A percentile compares a stretch with the other conserved stretches of the same genome.
phyloP scores from a whole-genome alignment of 2,888 invertebrate species.

The Drosophila ezoana region DNA sequence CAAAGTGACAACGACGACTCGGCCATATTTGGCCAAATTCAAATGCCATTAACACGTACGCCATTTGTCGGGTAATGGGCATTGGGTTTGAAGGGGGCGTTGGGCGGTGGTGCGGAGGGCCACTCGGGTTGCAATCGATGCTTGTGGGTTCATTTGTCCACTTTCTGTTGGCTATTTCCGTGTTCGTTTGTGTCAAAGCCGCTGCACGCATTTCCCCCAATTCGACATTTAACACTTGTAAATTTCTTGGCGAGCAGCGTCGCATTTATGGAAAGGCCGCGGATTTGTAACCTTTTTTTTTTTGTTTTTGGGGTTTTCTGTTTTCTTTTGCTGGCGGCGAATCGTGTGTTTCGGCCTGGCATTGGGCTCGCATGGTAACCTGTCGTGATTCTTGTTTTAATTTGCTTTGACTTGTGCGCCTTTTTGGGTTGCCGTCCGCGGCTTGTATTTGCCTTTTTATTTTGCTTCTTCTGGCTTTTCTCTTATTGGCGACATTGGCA shows the following conservation, averaged over 20 bases:
- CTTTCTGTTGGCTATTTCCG: constrained; percentile 63
- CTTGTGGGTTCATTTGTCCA: constrained; percentile 64
- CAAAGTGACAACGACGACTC: constrained; percentile 76
- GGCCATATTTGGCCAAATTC: constrained; percentile 84
- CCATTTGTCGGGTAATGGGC: constrained; percentile 65
- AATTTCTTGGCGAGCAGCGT: constrained; percentile 69
- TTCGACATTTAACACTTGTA: constrained; percentile 81
- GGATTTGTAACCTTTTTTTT: constrained; percentile 23
- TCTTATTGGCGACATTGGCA: constrained; percentile 59
- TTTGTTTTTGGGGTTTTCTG: not conserved
- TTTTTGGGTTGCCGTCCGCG: constrained; percentile 63
- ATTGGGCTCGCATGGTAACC: constrained; percentile 76
- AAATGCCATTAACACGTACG: constrained; percentile 84
- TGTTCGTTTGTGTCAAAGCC: constrained; percentile 76
- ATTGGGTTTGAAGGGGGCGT: not conserved
- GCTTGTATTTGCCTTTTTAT: constrained; percentile 14
- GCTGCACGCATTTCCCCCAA: constrained; percentile 78
- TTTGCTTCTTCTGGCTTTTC: constrained; percentile 24
- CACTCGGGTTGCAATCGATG: constrained; percentile 22
- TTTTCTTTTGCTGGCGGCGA: constrained; percentile 34
- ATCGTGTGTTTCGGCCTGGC: constrained; percentile 41
- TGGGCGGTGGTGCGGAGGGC: not conserved
- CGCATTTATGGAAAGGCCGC: constrained; percentile 65
- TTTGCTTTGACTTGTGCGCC: constrained; percentile 82
- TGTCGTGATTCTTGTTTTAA: constrained; percentile 83